Evolutionary conservation across 2,113 vertebrate genomes (phyloP).

Genomic region (Aptenodytes patagonicus): DNA sequence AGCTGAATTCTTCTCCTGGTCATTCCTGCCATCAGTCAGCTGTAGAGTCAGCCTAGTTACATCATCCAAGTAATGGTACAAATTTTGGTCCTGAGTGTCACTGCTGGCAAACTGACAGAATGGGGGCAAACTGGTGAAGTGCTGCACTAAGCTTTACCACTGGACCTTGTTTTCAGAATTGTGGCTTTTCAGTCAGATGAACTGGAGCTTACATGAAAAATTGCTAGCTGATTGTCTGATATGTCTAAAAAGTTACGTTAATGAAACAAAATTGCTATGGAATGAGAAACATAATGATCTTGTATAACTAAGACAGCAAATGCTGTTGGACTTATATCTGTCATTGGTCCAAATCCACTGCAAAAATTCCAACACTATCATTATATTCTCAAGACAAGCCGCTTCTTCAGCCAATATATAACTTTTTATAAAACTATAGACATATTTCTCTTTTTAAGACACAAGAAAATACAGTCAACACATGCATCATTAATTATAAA

Average conservation of each 20-base stretch:
- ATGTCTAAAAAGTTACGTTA: not conserved
- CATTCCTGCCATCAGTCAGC: not conserved
- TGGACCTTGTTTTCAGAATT: not conserved
- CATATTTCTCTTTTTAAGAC: not conserved
- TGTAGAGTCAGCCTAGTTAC: not conserved
- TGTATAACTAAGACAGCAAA: not conserved
- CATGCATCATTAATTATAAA: not conserved
- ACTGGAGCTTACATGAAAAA: not conserved
- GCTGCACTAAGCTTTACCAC: not conserved
- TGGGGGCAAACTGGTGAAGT: not conserved
- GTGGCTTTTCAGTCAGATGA: not conserved
- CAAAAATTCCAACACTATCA: not conserved
- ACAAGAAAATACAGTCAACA: not conserved
- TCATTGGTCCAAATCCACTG: not conserved
- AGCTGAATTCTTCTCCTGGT: not conserved
- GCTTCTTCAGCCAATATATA: not conserved
- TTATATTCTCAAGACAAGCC: not conserved
- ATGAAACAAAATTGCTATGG: not conserved
- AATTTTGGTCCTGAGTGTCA: not conserved
- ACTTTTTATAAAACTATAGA: not conserved
- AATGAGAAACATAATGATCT: not conserved
- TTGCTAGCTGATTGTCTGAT: not conserved
- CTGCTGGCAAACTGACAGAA: not conserved
- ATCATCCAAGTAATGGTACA: not conserved
- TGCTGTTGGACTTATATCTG: not conserved